Percentiles rank a stretch among this genome's conserved stretches.
Conservation (phyloP, 2,113 vertebrate species). For the Gadus chalcogrammus region DNA sequence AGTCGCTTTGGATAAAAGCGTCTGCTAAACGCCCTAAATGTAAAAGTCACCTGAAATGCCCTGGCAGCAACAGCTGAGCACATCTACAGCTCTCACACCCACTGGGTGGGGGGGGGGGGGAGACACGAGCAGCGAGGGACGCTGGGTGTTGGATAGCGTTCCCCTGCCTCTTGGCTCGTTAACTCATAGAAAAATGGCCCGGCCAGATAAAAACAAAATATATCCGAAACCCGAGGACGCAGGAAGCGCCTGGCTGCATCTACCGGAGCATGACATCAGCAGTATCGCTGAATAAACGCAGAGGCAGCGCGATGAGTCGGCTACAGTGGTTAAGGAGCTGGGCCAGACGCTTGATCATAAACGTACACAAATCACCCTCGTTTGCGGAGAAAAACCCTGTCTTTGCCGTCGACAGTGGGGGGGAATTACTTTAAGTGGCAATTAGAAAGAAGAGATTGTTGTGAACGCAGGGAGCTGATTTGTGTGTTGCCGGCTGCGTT, state of each 20-base stretch:
- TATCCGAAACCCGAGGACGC: background rate
- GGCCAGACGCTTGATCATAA: constrained; percentile 33
- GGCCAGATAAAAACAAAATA: background rate
- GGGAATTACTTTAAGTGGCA: constrained; percentile 22
- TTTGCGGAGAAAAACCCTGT: constrained; percentile 27
- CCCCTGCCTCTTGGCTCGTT: too few species aligned
- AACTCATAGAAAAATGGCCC: too few species aligned
- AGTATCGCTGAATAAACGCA: background rate
- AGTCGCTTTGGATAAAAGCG: too few species aligned
- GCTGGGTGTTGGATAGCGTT: too few species aligned
- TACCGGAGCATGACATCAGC: constrained; percentile 19
- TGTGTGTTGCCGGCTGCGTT: constrained; percentile 21
- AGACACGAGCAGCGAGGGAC: too few species aligned
- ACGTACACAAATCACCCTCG: constrained; percentile 10
- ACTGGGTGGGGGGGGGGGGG: too few species aligned
- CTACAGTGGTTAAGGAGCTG: too few species aligned
- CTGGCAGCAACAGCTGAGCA: too few species aligned
- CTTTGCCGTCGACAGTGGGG: constrained; percentile 13
- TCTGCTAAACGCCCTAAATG: too few species aligned
- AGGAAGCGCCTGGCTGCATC: background rate
- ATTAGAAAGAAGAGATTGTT: constrained; percentile 31
- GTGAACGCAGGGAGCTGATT: constrained; percentile 31
- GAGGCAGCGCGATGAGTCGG: background rate
- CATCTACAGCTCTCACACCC: too few species aligned
- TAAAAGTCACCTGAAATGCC: too few species aligned